Conservation (phyloP, 2,797 vertebrate species). For the Hydrolagus colliei region DNA sequence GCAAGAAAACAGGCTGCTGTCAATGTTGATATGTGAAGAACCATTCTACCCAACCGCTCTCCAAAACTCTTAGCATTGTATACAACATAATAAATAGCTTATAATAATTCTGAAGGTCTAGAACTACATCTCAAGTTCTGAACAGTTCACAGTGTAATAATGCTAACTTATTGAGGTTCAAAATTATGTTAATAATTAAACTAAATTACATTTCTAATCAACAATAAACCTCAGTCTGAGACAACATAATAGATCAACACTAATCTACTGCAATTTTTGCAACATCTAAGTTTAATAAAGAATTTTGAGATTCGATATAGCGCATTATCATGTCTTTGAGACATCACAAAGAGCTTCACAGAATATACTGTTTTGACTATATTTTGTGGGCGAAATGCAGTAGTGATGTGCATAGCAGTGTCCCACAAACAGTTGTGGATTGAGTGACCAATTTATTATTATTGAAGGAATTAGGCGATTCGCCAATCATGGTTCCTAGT, state of each 20-base stretch:
- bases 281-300: conserved; percentile 21
- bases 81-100: conserved; percentile 10
- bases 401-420: no score
- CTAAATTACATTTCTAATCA: conserved; percentile 18
- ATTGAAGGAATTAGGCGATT: no score
- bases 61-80: background rate
- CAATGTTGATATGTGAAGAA: conserved; percentile 2
- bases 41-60: background rate
- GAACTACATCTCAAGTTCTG: conserved; percentile 14
- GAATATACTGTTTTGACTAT: no score
- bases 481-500: no score
- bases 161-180: background rate
- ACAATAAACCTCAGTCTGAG: conserved; percentile 11
- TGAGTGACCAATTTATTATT: no score
- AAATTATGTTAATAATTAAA: conserved; percentile 22
- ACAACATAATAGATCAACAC: conserved; percentile 25
- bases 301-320: background rate
- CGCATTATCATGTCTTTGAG: no score
- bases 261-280: background rate
- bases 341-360: no score
- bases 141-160: conserved; percentile 13
- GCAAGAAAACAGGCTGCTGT: background rate
- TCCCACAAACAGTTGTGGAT: no score
- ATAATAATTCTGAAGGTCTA: background rate
- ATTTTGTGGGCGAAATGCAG: no score